A percentile compares a stretch with the other conserved stretches of the same genome.
Evolutionary conservation across 2,113 vertebrate genomes (phyloP).

Genomic region (Cinclus cinclus): DNA sequence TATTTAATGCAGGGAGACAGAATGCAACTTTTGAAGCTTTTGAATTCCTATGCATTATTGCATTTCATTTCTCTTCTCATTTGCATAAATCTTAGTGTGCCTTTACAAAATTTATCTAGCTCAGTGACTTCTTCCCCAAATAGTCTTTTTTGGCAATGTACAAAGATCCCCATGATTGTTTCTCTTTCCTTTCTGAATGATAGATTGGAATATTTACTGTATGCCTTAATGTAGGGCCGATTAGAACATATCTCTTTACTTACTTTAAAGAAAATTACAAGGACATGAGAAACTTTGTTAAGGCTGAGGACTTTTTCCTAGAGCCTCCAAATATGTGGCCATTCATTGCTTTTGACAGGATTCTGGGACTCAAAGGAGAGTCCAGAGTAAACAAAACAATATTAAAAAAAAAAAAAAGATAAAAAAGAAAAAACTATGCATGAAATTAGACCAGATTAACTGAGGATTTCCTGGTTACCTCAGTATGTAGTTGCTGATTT

Average conservation of each 20-base stretch:
- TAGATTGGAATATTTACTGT: background rate
- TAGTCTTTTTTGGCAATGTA: background rate
- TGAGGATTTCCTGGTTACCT: background rate
- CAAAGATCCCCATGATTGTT: background rate
- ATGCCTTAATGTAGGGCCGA: background rate
- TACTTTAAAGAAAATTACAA: background rate
- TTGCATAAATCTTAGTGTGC: rapidly evolving
- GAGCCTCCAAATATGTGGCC: background rate
- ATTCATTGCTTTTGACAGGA: background rate
- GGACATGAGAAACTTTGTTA: background rate
- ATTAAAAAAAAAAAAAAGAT: background rate
- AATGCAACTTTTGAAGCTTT: background rate
- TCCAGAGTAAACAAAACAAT: background rate
- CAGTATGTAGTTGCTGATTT: background rate
- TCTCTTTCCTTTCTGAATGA: background rate
- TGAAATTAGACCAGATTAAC: background rate
- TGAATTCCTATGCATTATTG: background rate
- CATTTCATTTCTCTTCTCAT: background rate
- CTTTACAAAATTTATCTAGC: background rate
- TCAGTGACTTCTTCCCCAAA: background rate
- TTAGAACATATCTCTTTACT: background rate
- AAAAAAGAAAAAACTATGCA: background rate
- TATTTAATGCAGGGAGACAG: background rate
- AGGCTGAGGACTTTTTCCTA: background rate
- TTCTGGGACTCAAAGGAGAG: background rate